Base-by-base conservation (phyloP, 2,888 invertebrate genomes). In the Nymphalis polychloros region DNA sequence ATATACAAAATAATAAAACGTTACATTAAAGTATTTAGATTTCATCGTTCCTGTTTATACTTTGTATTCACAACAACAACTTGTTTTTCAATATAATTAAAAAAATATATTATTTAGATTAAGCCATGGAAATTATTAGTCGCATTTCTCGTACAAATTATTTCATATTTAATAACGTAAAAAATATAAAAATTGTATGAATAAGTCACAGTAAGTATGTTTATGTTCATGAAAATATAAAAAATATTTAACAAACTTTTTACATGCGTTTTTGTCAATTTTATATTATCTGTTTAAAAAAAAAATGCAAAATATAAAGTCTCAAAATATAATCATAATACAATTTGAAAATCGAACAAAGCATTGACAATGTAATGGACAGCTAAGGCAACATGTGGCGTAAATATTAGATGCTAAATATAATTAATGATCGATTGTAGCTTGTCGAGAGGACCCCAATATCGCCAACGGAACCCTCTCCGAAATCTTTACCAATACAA, bases 391-490 rank as follows among this genome's bases (percentile, higher is more conserved):
- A 89, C 92, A 92, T 92, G 89, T 92, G 92, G 89, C 85, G 84
- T 88, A 87, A 89, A 89, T 90, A 89, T 87, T 85, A 88, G 74
- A 75, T 72, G 71, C 87, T 87, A 87, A 90, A 89, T 86, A 88
- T 89, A 91, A 92, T 92, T 92, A 91, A 90, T 89, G 90, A 90
- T 89, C 86, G 89, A 92, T 91, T 89, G 88, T 83, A 84, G 81
- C 83, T 82, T 82, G 83, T 82, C 83, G 81, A 83, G 85, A 84
- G 81, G 23, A 52, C 52, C 52, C 52, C 23, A 52, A 52, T 83
- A 78, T 82, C 81, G 84, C 85, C 84, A 81, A 77, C 80, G 72
- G 81, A 80, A 85, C 87, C 89, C 89, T 87, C 83, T 80, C 86
- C 55, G 31, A 85, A 90, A 90, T 90, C 90, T 88, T 88, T 87